Evolutionary conservation across 2,113 vertebrate genomes (phyloP), one percentile per base, ranked within the genome.

Genomic region (Collichthys lucidus): DNA sequence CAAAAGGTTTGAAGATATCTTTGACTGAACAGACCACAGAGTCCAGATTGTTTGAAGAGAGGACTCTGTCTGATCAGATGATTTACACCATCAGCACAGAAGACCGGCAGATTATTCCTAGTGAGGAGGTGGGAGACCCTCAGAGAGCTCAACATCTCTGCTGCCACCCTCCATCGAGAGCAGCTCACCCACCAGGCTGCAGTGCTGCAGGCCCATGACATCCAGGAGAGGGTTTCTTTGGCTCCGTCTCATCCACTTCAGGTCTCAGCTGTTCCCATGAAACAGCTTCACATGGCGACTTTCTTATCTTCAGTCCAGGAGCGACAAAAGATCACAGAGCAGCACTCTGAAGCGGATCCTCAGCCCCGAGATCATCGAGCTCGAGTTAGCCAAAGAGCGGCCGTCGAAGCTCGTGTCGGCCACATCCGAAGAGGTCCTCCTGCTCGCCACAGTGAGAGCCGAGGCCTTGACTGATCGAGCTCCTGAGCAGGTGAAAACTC

Each of bases 301-400:
- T 93, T 95, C 75, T 49, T 93, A 16, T 92, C 94, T 35, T 82
- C 92, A 12, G 90, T 95, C 63, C 93, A 94, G 77, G 94, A 96
- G 78, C 94, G 72, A 5, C 89, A 78, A 20, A 89, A 92, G 26
- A 92, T 96, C 40, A 89, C 64, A 0, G 95, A 96, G 63, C 94
- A 95, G 70, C 95, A 94, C 67, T 91, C 85, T 4, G 91, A 94
- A n/a, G n/a, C 71, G 79, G 0, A 93, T 96, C 9, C 78, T 93
- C 75, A 95, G 94, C 47, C 94, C 93, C 4, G 93, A 94, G 66
- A 20, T 93, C 0, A 26, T 89, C 1, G 87, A 94, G 12, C 85
- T 92, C 0, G 22, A 92, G 46, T 35, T 82, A 0, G 60, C 67
- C 44, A 82, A 57, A 80, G 94, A 96, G 60, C 74, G 85, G 8